Base-by-base conservation (phyloP, 2,888 invertebrate genomes). In the Melikaiella ostensackeni region DNA sequence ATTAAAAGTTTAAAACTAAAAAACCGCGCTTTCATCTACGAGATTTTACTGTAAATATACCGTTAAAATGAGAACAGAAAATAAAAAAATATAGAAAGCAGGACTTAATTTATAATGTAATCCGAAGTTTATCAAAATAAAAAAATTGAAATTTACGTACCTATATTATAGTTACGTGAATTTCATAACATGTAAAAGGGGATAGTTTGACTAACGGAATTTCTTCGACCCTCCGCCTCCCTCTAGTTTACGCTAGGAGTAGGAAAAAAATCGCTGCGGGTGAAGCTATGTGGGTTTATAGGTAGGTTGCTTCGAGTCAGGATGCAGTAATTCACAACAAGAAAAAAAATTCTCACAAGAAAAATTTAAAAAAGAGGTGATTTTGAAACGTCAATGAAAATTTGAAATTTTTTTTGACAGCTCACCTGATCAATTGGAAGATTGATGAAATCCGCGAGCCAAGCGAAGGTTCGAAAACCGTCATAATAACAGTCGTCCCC, bases 401-500 rank as follows among this genome's bases (percentile, higher is more conserved):
- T 50, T 5, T 9, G 11, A 27, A 19, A 21, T 11, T 24, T 9
- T 24, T 2, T 13, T 38, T 63, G 35, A 62, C n/a, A 63, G 93
- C 94, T 94, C 93, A 96, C 96, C 93, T 96, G 94, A 92, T 97
- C 97, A 87, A 97, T 94, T 75, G 96, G 95, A 83, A 97, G 92
- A 81, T 96, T 96, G 84, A 94, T 92, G 88, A 93, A 92, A 85
- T 94, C 94, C 46, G 96, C 94, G 79, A 97, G 88, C 92, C 95
- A 95, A 80, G 93, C 89, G 91, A 97, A 96, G 79, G 94, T 90
- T 88, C 94, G 94, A 90, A 95, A 95, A 79, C 96, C 96, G 89
- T 95, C 94, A 89, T 96, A 96, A 85, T 93, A 93, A 87, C 92
- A 92, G 81, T 92, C 87, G 74, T 86, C 88, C 77, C 80, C 80